phyloP scores from a whole-genome alignment of 92 coral and sea anemone genomes.

The Muricea muricata region DNA sequence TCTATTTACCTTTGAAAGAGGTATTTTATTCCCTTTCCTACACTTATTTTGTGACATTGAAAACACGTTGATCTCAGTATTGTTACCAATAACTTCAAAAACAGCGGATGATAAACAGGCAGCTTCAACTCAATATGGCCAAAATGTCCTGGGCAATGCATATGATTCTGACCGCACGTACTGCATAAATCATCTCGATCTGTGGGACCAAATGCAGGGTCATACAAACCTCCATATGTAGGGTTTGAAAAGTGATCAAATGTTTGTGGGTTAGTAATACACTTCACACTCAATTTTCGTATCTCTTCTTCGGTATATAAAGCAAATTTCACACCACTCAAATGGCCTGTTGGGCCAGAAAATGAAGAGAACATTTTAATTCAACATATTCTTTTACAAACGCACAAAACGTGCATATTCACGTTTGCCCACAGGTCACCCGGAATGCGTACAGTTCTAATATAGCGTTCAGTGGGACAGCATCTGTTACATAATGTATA shows the following conservation, averaged over 20 bases:
- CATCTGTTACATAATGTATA: no score
- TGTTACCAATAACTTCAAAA: conserved; percentile 76
- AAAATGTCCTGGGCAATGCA: conserved; percentile 93
- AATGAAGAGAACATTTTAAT: conserved; percentile 73
- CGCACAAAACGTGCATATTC: neutral
- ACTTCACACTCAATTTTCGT: conserved; percentile 80
- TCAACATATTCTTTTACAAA: no score
- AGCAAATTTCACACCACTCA: conserved; percentile 80
- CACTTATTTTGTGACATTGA: conserved; percentile 75
- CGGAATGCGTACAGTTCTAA: no score
- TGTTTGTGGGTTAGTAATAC: conserved; percentile 85
- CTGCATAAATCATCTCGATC: conserved; percentile 93
- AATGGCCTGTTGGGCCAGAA: conserved; percentile 74
- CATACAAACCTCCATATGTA: conserved; percentile 91
- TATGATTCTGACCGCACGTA: conserved; percentile 86
- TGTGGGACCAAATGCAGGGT: conserved; percentile 94
- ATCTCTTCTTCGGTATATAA: conserved; percentile 83
- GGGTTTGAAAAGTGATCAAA: conserved; percentile 87
- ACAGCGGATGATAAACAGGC: conserved; percentile 94
- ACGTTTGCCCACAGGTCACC: no score
- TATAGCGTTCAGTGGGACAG: no score
- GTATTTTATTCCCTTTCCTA: conserved; percentile 64
- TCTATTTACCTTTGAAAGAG: conserved; percentile 74
- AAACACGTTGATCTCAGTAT: conserved; percentile 86
- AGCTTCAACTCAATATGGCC: conserved; percentile 94